Base-by-base conservation (phyloP, 2,888 invertebrate species). In the Epiblema foenella region DNA sequence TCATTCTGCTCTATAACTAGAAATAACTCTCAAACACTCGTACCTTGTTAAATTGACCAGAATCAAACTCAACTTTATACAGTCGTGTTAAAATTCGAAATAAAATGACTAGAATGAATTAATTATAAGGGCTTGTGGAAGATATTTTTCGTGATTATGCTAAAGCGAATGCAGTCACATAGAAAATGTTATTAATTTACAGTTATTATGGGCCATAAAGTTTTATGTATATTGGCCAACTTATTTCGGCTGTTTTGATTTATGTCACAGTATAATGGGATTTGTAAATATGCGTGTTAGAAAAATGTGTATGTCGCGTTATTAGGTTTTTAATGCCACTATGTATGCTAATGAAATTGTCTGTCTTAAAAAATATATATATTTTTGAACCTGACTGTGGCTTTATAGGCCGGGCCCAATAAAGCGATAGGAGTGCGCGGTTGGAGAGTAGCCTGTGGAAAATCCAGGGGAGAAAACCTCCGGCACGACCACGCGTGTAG, bases 141-240 rank as follows among this genome's bases (percentile, higher is more conserved):
- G 10, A 18, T n/a, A 39, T 10, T 52, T 20, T 49, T 12, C 1
- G 52, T 52, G 37, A 37, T 64, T 51, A 46, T 29, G 56, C 10
- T 62, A 49, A 65, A 49, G 33, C 39, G 69, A 24, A 42, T 33
- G 64, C 37, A 51, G 71, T 29, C 63, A 52, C 56, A 63, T 65
- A 73, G 73, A 73, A 69, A 73, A 67, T 56, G 70, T 69, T 65
- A 66, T 70, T 70, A 73, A 70, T 73, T 60, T 63, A 67, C 67
- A 67, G 70, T 73, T 73, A 70, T 63, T 65, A 63, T 60, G 39
- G 66, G 51, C 39, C 37, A 63, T 73, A 74, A 74, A 74, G 62
- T 74, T 72, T 74, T 72, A 74, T 74, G 56, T 52, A 37, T 68
- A 72, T 52, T 51, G 65, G 65, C 56, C 66, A 60, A 66, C 56